Conservation (phyloP, 2,113 vertebrate species). For the Anarhynchus alexandrinus region DNA sequence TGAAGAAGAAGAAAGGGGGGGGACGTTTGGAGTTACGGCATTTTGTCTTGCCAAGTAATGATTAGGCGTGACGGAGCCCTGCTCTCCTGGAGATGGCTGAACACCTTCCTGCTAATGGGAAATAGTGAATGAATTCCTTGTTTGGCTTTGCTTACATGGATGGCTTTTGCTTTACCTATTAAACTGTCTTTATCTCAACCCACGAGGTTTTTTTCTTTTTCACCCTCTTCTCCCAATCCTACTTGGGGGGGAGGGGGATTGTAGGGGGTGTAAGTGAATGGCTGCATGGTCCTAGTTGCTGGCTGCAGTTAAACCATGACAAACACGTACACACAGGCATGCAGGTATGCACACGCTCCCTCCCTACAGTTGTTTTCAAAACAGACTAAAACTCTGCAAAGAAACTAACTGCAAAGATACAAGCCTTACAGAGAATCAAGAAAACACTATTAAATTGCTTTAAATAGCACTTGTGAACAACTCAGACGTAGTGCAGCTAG, state of each 20-base stretch:
- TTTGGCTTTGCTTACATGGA: not conserved
- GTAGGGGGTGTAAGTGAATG: not conserved
- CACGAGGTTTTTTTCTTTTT: not conserved
- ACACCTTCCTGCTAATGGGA: not conserved
- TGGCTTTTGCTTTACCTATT: not conserved
- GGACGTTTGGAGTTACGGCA: not conserved
- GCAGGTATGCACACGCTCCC: not conserved
- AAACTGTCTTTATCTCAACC: not conserved
- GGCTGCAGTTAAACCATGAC: not conserved
- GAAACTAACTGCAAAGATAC: not conserved
- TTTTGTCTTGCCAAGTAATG: not conserved
- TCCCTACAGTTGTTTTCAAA: not conserved
- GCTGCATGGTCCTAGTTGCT: not conserved
- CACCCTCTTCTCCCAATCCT: not conserved
- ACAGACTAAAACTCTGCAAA: not conserved
- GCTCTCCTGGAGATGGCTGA: not conserved
- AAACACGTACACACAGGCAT: rapidly evolving
- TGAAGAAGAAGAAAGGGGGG: not conserved
- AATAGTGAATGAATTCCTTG: not conserved
- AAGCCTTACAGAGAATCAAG: not conserved
- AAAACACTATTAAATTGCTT: not conserved
- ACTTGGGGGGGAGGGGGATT: not conserved
- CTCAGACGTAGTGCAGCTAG: not conserved
- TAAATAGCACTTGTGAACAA: not conserved
- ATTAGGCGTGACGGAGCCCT: not conserved